phyloP scores from a whole-genome alignment of 2,888 invertebrate genomes.

The Molanna angustata region DNA sequence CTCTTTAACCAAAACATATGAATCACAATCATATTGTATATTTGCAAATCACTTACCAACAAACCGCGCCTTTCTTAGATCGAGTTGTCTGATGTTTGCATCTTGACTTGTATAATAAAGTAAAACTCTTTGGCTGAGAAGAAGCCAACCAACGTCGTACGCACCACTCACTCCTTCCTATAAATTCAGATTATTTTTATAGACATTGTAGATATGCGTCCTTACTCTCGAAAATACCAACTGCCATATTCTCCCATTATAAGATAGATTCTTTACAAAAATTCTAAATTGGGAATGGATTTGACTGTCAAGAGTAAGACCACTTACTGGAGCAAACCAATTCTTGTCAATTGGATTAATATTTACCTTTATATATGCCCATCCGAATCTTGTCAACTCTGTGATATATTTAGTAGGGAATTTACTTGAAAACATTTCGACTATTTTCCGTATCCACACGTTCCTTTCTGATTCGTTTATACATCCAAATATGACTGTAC shows the following conservation, averaged over 20 bases:
- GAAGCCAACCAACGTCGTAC: constrained; percentile 81
- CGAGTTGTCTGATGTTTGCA: constrained; percentile 60
- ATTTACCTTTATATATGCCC: constrained; percentile 72
- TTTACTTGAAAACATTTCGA: constrained; percentile 68
- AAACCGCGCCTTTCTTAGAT: constrained; percentile 77
- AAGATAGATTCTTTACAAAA: too few species aligned
- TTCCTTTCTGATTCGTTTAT: constrained; percentile 54
- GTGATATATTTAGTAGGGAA: constrained; percentile 66
- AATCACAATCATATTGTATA: too few species aligned
- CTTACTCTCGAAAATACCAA: too few species aligned
- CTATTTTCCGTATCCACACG: constrained; percentile 75
- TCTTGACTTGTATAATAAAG: constrained; percentile 57
- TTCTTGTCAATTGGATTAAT: too few species aligned
- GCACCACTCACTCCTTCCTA: constrained; percentile 69
- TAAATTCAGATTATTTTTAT: too few species aligned
- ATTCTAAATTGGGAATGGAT: too few species aligned
- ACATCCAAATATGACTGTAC: constrained; percentile 57
- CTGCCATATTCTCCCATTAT: too few species aligned
- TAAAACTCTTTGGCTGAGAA: constrained; percentile 65
- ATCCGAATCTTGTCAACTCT: constrained; percentile 73
- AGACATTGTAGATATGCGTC: too few species aligned
- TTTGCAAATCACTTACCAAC: constrained; percentile 58
- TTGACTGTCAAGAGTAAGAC: too few species aligned
- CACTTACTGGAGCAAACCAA: too few species aligned
- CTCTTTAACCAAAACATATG: too few species aligned